Conservation (phyloP, 2,888 invertebrate species). For the Rhamphomyia laevipes region DNA sequence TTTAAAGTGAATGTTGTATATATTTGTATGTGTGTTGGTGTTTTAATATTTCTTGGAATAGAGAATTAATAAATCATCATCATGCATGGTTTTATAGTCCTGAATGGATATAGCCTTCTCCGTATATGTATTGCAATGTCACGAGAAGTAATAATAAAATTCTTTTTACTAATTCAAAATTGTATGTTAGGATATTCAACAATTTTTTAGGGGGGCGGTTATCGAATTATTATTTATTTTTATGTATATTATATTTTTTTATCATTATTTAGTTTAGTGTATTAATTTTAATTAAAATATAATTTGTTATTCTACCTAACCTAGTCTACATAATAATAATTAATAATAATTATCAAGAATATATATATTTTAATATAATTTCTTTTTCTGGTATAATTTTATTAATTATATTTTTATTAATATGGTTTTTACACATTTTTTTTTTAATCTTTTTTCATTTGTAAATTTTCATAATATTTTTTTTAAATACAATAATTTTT, state of each 20-base stretch:
- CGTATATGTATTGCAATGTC: no score
- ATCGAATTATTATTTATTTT: background rate
- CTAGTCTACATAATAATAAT: constrained; percentile 15
- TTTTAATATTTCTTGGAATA: no score
- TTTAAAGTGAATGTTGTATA: no score
- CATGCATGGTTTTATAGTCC: no score
- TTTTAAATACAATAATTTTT: background rate
- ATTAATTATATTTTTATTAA: constrained; percentile 9
- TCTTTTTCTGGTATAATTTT: constrained; percentile 8
- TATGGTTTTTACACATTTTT: constrained; percentile 2
- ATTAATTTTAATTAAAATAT: constrained; percentile 12
- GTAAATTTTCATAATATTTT: background rate
- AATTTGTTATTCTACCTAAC: constrained; percentile 19
- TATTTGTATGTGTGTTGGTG: no score
- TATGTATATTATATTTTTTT: background rate
- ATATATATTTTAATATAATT: constrained; percentile 9
- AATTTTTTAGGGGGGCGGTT: background rate
- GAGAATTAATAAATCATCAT: no score
- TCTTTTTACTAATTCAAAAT: background rate
- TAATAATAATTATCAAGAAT: constrained; percentile 14
- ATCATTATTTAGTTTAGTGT: background rate
- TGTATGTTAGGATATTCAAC: background rate
- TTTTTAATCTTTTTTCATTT: background rate
- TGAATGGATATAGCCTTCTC: no score
- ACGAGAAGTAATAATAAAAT: no score